phyloP scores from a whole-genome alignment of 2,888 invertebrate genomes.

The Noctua pronuba region DNA sequence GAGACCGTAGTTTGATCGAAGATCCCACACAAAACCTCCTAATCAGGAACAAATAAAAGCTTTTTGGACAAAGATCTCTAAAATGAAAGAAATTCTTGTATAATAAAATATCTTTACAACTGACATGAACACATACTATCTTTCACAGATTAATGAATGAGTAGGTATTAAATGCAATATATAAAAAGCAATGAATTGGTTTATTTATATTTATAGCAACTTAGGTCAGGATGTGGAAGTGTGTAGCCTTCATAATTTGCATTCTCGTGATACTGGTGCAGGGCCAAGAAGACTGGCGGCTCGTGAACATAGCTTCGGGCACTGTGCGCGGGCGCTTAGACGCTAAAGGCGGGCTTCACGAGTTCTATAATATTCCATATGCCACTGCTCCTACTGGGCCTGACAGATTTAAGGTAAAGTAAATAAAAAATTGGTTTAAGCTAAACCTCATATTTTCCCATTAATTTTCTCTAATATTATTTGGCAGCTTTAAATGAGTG shows the following conservation, averaged over 20 bases:
- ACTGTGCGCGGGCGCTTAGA: constrained; percentile 73
- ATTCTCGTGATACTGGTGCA: constrained; percentile 17
- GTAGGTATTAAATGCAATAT: not conserved
- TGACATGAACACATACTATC: constrained; percentile 1
- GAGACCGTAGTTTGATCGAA: not conserved
- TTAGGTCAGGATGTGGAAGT: constrained; percentile 28
- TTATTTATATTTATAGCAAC: not conserved
- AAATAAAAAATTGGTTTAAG: not conserved
- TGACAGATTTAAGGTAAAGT: constrained; percentile 70
- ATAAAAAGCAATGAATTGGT: constrained; percentile 10
- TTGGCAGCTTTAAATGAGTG: not conserved
- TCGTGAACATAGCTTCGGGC: constrained; percentile 72
- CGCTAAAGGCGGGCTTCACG: constrained; percentile 65
- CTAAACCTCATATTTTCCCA: not conserved
- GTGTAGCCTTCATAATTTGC: constrained; percentile 12
- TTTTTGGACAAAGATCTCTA: constrained; percentile 15
- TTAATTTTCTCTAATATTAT: not conserved
- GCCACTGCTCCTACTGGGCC: constrained; percentile 76
- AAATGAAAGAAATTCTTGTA: not conserved
- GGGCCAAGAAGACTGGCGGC: constrained; percentile 39
- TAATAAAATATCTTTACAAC: constrained; percentile 14
- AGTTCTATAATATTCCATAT: constrained; percentile 78
- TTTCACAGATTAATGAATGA: not conserved
- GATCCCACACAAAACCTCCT: not conserved
- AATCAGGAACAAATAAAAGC: not conserved